These are phyloP conservation scores for Drosophila suboccidentalis DNA, from an alignment of 2,888 invertebrate genomes.

Conservation along the genomic window DNA sequence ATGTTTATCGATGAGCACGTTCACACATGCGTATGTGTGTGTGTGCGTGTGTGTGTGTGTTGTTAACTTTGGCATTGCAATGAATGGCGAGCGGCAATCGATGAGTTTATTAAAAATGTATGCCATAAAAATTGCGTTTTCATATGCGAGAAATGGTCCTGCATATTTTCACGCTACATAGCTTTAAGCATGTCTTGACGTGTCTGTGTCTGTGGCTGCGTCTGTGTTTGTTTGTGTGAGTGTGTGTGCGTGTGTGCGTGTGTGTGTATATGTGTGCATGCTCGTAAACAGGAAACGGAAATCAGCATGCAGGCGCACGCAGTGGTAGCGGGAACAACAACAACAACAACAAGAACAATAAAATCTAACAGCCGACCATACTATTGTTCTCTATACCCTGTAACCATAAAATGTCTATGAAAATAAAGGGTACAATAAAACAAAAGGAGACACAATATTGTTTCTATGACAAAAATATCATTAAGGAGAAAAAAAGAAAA, in stretches of 20 bases:
- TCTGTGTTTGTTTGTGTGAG: conserved; percentile 1
- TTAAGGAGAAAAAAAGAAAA: too few relatives aligned
- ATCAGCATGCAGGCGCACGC: conserved; percentile 69
- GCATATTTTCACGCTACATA: conserved; percentile 62
- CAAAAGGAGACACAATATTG: neutral
- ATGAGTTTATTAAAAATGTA: conserved; percentile 74
- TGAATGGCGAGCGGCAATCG: conserved; percentile 20
- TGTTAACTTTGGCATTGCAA: conserved; percentile 49
- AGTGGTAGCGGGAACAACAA: conserved; percentile 15
- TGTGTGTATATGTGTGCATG: conserved; percentile 37
- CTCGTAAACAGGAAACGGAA: conserved; percentile 67
- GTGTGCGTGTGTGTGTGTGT: conserved; percentile 1
- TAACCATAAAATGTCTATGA: neutral
- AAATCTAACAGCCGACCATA: conserved; percentile 7
- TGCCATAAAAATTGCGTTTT: conserved; percentile 66
- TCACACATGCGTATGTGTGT: conserved; percentile 14
- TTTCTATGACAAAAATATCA: neutral
- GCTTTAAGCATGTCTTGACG: conserved; percentile 30
- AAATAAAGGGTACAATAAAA: too few relatives aligned
- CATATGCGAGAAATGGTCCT: conserved; percentile 65
- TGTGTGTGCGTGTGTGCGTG: conserved; percentile 14
- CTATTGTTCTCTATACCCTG: conserved; percentile 20
- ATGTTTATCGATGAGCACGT: conserved; percentile 58
- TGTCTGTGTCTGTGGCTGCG: conserved; percentile 19
- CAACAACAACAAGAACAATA: conserved; percentile 16